These are phyloP conservation scores for Panagrolaimus sp. DNA, from an alignment of 1,140 invertebrate species.

Conservation along the genomic window DNA sequence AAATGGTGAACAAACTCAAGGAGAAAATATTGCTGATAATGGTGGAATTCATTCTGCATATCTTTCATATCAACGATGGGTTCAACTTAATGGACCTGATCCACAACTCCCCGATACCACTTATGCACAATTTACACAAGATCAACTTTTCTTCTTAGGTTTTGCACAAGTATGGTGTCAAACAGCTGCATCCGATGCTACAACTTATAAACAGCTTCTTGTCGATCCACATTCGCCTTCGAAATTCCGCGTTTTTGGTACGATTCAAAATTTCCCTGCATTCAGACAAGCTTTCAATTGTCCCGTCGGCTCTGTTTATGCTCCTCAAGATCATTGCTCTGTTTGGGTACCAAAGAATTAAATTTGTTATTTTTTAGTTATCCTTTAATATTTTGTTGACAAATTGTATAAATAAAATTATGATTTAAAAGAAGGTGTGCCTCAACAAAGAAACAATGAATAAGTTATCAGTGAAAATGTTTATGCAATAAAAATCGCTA, in stretches of 20 bases:
- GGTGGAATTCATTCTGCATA: slow-evolving; percentile 65
- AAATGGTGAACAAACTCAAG: slow-evolving; percentile 80
- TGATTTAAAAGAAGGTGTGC: too few species aligned
- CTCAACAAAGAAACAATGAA: too few species aligned
- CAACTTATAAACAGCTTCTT: slow-evolving; percentile 30
- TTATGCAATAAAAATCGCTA: too few species aligned
- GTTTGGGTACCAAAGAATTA: slow-evolving; percentile 41
- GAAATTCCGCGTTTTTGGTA: slow-evolving; percentile 20
- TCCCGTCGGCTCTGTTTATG: slow-evolving; percentile 38
- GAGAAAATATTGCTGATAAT: slow-evolving; percentile 91
- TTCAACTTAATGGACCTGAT: slow-evolving; percentile 46
- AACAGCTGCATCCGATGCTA: slow-evolving; percentile 20
- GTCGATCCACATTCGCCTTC: slow-evolving; percentile 39
- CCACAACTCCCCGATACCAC: slow-evolving; percentile 40
- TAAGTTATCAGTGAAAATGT: too few species aligned
- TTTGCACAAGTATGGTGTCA: slow-evolving; percentile 50
- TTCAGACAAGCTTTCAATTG: slow-evolving; percentile 54
- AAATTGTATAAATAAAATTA: too few species aligned
- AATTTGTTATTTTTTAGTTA: too few species aligned
- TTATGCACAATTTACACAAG: slow-evolving; percentile 38
- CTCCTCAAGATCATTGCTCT: slow-evolving; percentile 45
- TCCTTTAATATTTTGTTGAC: too few species aligned
- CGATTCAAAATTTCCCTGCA: slow-evolving; percentile 49
- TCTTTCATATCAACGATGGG: slow-evolving; percentile 38
- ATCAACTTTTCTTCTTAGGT: slow-evolving; percentile 52